These are phyloP conservation scores for Xylota segnis DNA, from an alignment of 2,888 invertebrate genomes.

Conservation along the genomic window DNA sequence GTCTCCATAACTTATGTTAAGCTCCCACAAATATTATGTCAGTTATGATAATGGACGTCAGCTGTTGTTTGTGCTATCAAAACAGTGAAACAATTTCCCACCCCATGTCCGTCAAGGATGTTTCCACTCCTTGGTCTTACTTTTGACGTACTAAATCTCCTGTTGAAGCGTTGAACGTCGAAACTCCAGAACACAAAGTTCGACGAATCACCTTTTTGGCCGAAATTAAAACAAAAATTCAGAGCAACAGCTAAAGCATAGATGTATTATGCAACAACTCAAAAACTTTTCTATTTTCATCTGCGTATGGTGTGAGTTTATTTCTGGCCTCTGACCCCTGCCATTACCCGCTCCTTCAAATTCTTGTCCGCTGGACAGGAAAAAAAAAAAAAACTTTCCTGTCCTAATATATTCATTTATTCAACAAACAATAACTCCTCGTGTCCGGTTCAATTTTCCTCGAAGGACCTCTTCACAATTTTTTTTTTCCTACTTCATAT, in stretches of 20 bases:
- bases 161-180: neutral
- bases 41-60: constrained; percentile 12
- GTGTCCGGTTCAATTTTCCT: constrained; percentile 29
- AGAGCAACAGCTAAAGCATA: constrained; percentile 10
- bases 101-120: neutral
- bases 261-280: constrained; percentile 40
- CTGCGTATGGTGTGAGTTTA: constrained; percentile 17
- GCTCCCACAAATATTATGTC: neutral
- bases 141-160: neutral
- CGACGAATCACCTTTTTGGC: neutral
- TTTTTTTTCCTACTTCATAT: neutral
- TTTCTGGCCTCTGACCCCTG: neutral
- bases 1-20: neutral
- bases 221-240: constrained; percentile 13
- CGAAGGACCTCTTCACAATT: neutral
- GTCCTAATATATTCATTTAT: constrained; percentile 48
- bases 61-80: neutral
- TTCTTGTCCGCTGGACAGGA: neutral
- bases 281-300: constrained; percentile 26
- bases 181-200: constrained; percentile 25
- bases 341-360: neutral
- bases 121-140: neutral
- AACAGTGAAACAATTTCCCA: neutral
- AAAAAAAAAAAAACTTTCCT: neutral
- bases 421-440: constrained; percentile 39